Conservation (phyloP, 2,797 vertebrate species). For the Tachyglossus aculeatus region DNA sequence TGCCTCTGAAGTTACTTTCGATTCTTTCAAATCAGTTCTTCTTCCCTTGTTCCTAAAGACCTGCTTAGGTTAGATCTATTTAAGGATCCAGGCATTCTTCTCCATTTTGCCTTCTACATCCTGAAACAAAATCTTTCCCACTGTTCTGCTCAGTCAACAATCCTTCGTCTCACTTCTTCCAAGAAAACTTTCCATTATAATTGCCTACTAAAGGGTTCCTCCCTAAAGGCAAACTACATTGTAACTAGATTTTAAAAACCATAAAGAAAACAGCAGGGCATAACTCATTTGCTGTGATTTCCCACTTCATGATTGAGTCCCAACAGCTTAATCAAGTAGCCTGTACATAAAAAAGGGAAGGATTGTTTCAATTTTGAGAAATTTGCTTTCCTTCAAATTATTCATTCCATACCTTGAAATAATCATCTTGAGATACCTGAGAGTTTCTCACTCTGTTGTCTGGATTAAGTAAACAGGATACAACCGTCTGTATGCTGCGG, state of each 20-base stretch:
- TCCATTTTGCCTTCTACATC: background rate
- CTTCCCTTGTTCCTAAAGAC: background rate
- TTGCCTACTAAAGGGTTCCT: too few species aligned
- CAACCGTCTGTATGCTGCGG: slow-evolving; percentile 76
- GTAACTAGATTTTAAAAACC: too few species aligned
- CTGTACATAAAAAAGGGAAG: background rate
- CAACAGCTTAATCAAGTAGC: background rate
- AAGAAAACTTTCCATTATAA: slow-evolving; percentile 2
- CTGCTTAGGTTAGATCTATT: background rate
- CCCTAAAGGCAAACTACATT: too few species aligned
- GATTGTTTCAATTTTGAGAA: background rate
- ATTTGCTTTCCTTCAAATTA: background rate
- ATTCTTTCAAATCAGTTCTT: background rate
- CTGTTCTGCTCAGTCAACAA: background rate
- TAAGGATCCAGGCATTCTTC: background rate
- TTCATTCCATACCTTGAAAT: slow-evolving; percentile 68
- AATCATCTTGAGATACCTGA: slow-evolving; percentile 72
- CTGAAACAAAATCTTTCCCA: background rate
- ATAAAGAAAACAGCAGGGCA: too few species aligned
- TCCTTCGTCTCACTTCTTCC: background rate
- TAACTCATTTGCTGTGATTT: too few species aligned
- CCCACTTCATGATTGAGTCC: background rate
- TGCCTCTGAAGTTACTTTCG: background rate
- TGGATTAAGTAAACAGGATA: slow-evolving; percentile 75
- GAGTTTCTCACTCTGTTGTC: slow-evolving; percentile 73